Percentiles rank a stretch among this genome's conserved stretches.
These are phyloP conservation scores for Agriopis aurantiaria DNA, from an alignment of 2,888 invertebrate genomes.

Conservation along the genomic window DNA sequence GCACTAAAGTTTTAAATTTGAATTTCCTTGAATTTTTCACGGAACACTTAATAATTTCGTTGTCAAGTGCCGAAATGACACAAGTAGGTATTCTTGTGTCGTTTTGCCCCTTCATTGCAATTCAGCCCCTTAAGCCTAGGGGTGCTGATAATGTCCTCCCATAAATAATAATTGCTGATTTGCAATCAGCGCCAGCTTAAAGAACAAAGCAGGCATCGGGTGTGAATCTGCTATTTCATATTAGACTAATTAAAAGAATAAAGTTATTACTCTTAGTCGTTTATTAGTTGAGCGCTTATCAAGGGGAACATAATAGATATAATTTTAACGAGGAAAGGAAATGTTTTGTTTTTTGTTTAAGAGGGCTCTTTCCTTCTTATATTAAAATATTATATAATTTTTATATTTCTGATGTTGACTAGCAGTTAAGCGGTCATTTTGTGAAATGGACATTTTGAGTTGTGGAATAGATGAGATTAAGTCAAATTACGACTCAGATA, in stretches of 20 bases:
- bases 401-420: too few relatives aligned
- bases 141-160: slow-evolving; percentile 27
- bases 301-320: slow-evolving; percentile 11
- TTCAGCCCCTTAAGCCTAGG: slow-evolving; percentile 2
- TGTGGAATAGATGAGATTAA: too few relatives aligned
- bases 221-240: slow-evolving; percentile 38
- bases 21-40: too few relatives aligned
- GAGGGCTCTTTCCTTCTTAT: too few relatives aligned
- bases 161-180: slow-evolving; percentile 46
- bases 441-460: too few relatives aligned
- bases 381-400: too few relatives aligned
- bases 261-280: slow-evolving; percentile 29
- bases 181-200: slow-evolving; percentile 56
- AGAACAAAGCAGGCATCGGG: slow-evolving; percentile 46
- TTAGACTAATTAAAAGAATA: slow-evolving; percentile 45
- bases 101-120: neutral
- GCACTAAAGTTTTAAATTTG: too few relatives aligned
- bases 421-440: too few relatives aligned
- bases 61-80: too few relatives aligned
- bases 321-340: neutral
- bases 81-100: neutral
- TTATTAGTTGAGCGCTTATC: slow-evolving; percentile 23
- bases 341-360: neutral
- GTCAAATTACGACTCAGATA: too few relatives aligned
- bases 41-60: too few relatives aligned